Evolutionary conservation across 2,888 invertebrate genomes (phyloP).

Genomic region (Neoitamus cyanurus): DNA sequence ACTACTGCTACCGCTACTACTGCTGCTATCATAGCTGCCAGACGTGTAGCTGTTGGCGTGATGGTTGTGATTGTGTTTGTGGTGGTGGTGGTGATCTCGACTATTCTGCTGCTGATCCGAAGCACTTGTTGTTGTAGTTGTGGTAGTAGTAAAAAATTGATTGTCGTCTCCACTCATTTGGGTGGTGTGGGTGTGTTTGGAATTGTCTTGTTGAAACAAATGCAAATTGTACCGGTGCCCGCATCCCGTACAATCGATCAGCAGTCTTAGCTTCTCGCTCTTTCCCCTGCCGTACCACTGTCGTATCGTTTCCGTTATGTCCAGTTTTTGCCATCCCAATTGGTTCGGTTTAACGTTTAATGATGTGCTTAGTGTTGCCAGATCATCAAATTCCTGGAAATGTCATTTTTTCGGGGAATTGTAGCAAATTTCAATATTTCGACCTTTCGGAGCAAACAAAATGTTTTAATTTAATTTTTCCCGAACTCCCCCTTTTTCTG

Average conservation of each 20-base stretch:
- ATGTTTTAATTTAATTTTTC: background rate
- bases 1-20: background rate
- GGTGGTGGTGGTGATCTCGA: background rate
- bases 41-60: background rate
- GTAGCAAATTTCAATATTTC: no score
- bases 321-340: slow-evolving; percentile 88
- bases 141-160: background rate
- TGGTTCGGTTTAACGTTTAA: slow-evolving; percentile 70
- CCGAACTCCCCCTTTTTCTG: no score
- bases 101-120: background rate
- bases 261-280: slow-evolving; percentile 75
- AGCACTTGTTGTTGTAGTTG: background rate
- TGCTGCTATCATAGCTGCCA: no score
- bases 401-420: background rate
- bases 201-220: slow-evolving; percentile 62
- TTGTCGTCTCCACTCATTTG: background rate
- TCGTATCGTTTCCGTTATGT: slow-evolving; percentile 81
- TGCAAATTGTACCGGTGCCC: slow-evolving; percentile 78
- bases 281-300: slow-evolving; percentile 74
- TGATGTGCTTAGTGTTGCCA: slow-evolving; percentile 71
- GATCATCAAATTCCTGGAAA: slow-evolving; percentile 66
- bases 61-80: background rate
- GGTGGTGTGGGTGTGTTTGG: background rate
- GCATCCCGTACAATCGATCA: slow-evolving; percentile 88
- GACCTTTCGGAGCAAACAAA: no score